Conservation (phyloP, 2,888 invertebrate genomes). For the Catocala fraxini region DNA sequence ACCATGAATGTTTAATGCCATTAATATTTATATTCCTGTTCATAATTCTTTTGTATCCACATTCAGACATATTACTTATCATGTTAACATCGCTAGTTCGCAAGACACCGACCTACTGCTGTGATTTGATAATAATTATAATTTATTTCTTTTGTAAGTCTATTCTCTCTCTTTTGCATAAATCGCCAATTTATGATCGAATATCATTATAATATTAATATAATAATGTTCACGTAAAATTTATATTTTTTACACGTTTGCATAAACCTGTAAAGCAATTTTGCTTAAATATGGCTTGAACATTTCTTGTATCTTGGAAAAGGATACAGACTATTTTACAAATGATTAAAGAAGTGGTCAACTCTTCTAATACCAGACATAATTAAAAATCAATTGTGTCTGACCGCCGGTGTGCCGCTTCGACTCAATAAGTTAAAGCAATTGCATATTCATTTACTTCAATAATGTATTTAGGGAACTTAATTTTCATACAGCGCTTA, state of each 20-base stretch:
- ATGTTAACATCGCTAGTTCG: conserved; percentile 30
- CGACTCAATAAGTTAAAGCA: neutral
- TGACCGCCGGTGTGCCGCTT: too few species aligned
- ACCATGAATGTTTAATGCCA: conserved; percentile 44
- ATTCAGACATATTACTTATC: conserved; percentile 25
- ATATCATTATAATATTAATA: too few species aligned
- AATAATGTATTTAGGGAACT: neutral
- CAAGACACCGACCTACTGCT: conserved; percentile 18
- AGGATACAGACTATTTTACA: too few species aligned
- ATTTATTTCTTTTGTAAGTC: conserved; percentile 3
- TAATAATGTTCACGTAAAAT: too few species aligned
- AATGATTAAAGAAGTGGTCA: too few species aligned
- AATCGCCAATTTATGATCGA: too few species aligned
- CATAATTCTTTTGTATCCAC: conserved; percentile 36
- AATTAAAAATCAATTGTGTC: too few species aligned
- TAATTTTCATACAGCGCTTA: conserved; percentile 8
- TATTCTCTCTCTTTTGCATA: neutral
- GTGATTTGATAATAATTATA: conserved; percentile 6
- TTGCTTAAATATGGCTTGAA: neutral
- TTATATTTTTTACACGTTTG: too few species aligned
- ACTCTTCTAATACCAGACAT: too few species aligned
- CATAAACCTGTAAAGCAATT: neutral
- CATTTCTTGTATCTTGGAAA: too few species aligned
- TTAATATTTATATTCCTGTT: conserved; percentile 39
- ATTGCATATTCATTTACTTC: neutral